Evolutionary conservation across 2,113 vertebrate genomes (phyloP), one percentile per base, ranked within the genome.

Genomic region (Melospiza georgiana): DNA sequence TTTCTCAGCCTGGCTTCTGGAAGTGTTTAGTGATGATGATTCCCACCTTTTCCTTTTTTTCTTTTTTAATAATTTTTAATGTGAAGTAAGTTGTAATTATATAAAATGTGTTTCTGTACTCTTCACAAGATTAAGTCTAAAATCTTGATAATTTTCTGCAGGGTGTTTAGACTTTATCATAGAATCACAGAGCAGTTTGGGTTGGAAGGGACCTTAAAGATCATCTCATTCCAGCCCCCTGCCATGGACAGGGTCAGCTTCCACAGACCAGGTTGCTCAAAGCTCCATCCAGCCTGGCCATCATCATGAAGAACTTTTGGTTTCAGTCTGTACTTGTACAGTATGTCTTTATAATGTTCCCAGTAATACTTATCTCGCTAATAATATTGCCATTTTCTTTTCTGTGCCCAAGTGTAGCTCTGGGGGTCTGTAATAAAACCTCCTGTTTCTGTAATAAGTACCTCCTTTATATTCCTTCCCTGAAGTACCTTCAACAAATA

Each of bases 401-500:
- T 77, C 62, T 79, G 54, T 73, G 67, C 57, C 82, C 71, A 67
- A 37, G 24, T 82, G 52, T 66, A 57, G 31, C 75, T 11, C 49
- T 88, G 1, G 25, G 74, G 39, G 58, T 91, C 78, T 91, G 74
- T 93, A 91, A 82, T 52, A 85, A 80, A 90, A 72, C 63, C 78
- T 84, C 22, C 66, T 87, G 52, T 86, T 96, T 81, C 76, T 91
- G 39, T 95, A 89, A 51, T 87, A 80, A 93, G 43, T 69, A 49
- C 62, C 28, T 92, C 51, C n/a, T 96, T 94, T 93, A 41, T 93
- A 57, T 79, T 73, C 49, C 75, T 94, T 83, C 65, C 54, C 41
- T 63, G 66, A 66, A 86, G 87, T 83, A 66, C 51, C 51, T 93
- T 54, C 68, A 81, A 80, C 71, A 87, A 91, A 39, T 52, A 7